Base-by-base conservation (phyloP, 1,140 invertebrate genomes). In the Drosophila gunungcola region DNA sequence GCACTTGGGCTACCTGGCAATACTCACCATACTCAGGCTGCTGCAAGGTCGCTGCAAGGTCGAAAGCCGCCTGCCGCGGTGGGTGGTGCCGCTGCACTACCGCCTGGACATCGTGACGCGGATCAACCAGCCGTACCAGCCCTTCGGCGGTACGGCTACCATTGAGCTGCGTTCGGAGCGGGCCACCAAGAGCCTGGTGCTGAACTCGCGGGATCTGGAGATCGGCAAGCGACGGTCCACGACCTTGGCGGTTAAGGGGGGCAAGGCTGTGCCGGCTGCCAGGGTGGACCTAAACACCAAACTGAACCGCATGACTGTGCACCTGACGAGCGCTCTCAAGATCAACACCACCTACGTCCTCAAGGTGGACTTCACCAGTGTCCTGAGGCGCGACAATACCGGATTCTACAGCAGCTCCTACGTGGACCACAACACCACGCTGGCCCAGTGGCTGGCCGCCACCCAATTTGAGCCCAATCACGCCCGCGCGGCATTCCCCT, bases 391-490 rank as follows among this genome's bases (percentile, higher is more conserved):
- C 0, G 55, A 57, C 29, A 34, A 45, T 13, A 45, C 13, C 3
- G 55, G 55, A 0, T 32, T 57, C 39, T 57, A 45, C 27, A 25
- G 55, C 13, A 57, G 41, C 55, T 32, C 9, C 11, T 57, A 57
- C n/a, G 41, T 45, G 55, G 55, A 57, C n/a, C 41, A 21, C 4
- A 57, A 57, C 41, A 57, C 55, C 11, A 57, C 55, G 0, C 7
- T 57, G 1, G 16, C 55, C 13, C 55, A 57, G 29, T 57, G 55
- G 55, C 13, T 57, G 41, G 55, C 55, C 5, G 55, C 55, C 55
- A 57, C 55, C 2, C 13, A 57, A 4, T 57, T 57, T 2, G 55
- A 57, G n/a, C 55, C 55, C 3, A 43, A 32, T 5, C 29, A 43
- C 13, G 55, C 55, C 13, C 27, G 55, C 10, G 39, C 45, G 27